Percentiles rank a stretch among this genome's conserved stretches.
phyloP scores from a whole-genome alignment of 2,888 invertebrate genomes.

The Dendrolimus pini region DNA sequence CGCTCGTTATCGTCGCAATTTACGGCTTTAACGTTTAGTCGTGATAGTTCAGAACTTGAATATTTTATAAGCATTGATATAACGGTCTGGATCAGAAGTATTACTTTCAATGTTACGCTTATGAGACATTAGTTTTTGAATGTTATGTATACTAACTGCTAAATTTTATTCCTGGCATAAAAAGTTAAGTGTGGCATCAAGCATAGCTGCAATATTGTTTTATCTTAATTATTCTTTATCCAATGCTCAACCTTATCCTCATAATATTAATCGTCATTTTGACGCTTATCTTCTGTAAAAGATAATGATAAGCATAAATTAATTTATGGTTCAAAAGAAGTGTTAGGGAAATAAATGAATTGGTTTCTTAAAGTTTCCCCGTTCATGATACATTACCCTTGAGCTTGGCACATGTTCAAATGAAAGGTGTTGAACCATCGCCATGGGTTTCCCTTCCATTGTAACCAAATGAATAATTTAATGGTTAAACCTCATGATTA shows the following conservation, averaged over 20 bases:
- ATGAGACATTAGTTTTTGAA: not conserved
- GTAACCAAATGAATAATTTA: not conserved
- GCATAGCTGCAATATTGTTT: too few relatives aligned
- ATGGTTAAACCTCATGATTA: not conserved
- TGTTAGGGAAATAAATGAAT: not conserved
- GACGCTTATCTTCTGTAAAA: too few relatives aligned
- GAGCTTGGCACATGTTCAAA: not conserved
- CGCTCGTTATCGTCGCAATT: not conserved
- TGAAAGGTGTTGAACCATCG: not conserved
- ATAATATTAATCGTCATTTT: too few relatives aligned
- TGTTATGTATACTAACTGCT: not conserved
- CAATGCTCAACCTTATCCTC: too few relatives aligned
- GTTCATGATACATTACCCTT: not conserved
- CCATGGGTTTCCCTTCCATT: not conserved
- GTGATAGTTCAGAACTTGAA: not conserved
- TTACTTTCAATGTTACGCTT: not conserved
- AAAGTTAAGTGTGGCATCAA: too few relatives aligned
- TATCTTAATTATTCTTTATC: too few relatives aligned
- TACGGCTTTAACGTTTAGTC: not conserved
- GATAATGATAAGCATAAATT: too few relatives aligned
- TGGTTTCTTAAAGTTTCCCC: not conserved
- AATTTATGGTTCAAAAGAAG: too few relatives aligned
- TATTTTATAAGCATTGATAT: not conserved
- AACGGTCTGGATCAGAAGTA: not conserved
- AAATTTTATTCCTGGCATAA: too few relatives aligned